Evolutionary conservation across 2,797 vertebrate genomes (phyloP), one percentile per base, ranked within the genome.

Genomic region (Miichthys miiuy): DNA sequence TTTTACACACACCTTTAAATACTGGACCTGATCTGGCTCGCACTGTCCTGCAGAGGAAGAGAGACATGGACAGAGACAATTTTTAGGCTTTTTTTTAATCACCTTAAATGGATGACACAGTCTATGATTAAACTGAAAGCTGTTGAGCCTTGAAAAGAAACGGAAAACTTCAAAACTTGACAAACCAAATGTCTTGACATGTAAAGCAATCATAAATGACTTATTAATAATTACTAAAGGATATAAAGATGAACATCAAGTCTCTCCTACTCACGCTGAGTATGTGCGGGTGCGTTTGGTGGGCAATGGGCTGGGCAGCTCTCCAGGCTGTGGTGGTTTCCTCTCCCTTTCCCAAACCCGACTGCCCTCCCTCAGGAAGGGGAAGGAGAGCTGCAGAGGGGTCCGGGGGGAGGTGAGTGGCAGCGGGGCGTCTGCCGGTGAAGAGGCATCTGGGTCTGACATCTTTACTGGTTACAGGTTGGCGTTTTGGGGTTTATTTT

Each of bases 271-370:
- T 98, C 96, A 99, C 98, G 98, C 98, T 0, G 98, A 99, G 86
- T 98, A 99, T 1, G 98, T 99, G 83, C 98, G 96, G 80, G 97
- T 99, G 86, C 98, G 96, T 75, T 99, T 99, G 87, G 97, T 99
- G 82, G 98, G 98, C 85, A 99, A 96, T 1, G 98, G 98, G 82
- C 97, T 99, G 74, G 96, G 97, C 82, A 98, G 95, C 72, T 99
- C 97, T 79, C 96, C 92, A 0, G 95, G 85, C 81, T 91, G 91
- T 3, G 95, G 94, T 1, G 95, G 95, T 60, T 96, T 96, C 83
- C 93, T 92, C 82, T 99, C 97, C 67, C 92, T 87, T 85, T 98
- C 97, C 96, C 97, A 98, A 57, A 98, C 93, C 63, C 96, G 94
- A 81, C 97, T 98, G 80, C 97, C 97, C 87, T 98, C 97, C 72